Base-by-base conservation (phyloP, 2,113 vertebrate species). In the Trachemys scripta region DNA sequence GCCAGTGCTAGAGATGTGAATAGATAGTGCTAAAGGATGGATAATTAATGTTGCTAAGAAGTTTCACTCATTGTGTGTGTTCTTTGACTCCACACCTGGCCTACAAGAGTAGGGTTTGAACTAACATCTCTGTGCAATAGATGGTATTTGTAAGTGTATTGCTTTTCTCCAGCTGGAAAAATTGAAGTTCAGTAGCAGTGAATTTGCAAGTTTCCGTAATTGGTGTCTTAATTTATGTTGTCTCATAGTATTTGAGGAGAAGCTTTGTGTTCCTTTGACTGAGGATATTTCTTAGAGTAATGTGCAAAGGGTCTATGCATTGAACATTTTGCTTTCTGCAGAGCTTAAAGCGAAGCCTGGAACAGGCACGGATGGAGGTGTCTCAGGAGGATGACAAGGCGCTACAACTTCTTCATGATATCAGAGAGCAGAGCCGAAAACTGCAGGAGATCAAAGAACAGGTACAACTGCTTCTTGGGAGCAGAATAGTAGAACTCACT, bases 401-500 rank as follows among this genome's bases (percentile, higher is more conserved):
- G 2, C 98, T 99, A 80, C 99, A 99, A 97, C 99, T 99, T 85
- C 99, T 99, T 92, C 99, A 99, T 54, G 99, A 99, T 98, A 99
- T 99, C 98, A 98, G 99, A 93, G 99, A 99, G 97, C 99, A 99
- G 97, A 99, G 99, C 98, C 99, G 99, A 98, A 99, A 99, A 98
- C 99, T 99, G 91, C 99, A 99, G 89, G 99, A 99, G 97, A 99
- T 99, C 97, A 99, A 99, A 98, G 99, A 99, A 96, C 99, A 99
- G 99, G 99, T 99, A 98, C 81, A 97, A 84, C 88, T 85, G 80
- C 93, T 91, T 90, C 90, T 96, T 75, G 47, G 92, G 83, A 97
- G 86, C 75, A 90, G 85, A 31, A 86, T 24, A 45, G 31, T 86
- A 92, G n/a, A 20, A 2, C 84, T 59, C 84, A 35, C 49, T 90